Percentiles rank a stretch among this genome's conserved stretches.
Conservation (phyloP, 2,113 vertebrate genomes). For the Cairina moschata region DNA sequence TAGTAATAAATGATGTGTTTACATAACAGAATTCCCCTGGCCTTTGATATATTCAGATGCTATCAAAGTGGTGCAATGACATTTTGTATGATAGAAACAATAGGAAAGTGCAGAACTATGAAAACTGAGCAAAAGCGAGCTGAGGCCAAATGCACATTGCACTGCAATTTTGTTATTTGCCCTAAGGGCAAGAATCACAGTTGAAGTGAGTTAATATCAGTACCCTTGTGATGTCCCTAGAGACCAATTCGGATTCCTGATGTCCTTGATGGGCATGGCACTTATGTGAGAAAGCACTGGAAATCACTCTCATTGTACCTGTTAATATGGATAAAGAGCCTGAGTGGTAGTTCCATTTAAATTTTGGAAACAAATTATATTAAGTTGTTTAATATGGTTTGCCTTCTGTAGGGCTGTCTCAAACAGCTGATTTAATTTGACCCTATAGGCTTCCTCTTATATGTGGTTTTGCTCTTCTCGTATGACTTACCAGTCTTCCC, state of each 20-base stretch:
- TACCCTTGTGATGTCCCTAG: neutral
- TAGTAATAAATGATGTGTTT: conserved; percentile 70
- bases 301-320: neutral
- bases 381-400: neutral
- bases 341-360: neutral
- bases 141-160: neutral
- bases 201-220: conserved; percentile 27
- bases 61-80: conserved; percentile 50
- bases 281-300: conserved; percentile 18
- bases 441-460: neutral
- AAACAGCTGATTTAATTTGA: neutral
- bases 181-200: neutral
- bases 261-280: neutral
- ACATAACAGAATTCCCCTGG: conserved; percentile 64
- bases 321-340: neutral
- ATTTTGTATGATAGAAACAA: conserved; percentile 37
- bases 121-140: neutral
- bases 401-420: neutral
- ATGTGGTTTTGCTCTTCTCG: neutral
- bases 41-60: conserved; percentile 51
- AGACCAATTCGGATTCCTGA: neutral
- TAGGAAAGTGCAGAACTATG: conserved; percentile 1
- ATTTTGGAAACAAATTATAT: neutral
- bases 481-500: fast-evolving
- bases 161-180: neutral